Evolutionary conservation across 2,888 invertebrate genomes (phyloP).

Genomic region (Thecocarcelia acutangulata): DNA sequence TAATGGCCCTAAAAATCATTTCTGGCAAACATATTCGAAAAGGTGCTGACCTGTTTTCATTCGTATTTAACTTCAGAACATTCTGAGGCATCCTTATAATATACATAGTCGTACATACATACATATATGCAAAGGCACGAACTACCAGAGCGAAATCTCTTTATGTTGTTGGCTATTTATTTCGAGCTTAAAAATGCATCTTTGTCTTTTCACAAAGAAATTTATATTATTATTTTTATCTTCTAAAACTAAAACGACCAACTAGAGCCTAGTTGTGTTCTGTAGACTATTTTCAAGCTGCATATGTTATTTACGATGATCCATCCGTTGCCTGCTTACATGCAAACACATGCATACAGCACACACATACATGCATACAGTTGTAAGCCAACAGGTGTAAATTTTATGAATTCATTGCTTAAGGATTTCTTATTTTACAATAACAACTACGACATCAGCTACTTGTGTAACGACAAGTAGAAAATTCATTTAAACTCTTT

Average conservation of each 20-base stretch:
- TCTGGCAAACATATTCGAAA: too few relatives aligned
- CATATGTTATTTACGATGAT: conserved; percentile 56
- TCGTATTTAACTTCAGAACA: too few relatives aligned
- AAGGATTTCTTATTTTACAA: conserved; percentile 20
- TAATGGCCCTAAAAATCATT: too few relatives aligned
- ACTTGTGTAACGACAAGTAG: neutral
- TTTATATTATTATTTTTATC: conserved; percentile 37
- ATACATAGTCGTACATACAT: too few relatives aligned
- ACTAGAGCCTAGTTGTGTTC: neutral
- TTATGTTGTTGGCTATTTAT: neutral
- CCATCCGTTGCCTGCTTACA: conserved; percentile 2
- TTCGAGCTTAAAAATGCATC: neutral
- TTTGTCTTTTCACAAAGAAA: conserved; percentile 6
- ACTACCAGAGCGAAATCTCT: too few relatives aligned
- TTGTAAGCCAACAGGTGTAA: conserved; percentile 59
- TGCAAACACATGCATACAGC: neutral
- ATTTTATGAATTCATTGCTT: conserved; percentile 45
- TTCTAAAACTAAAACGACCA: conserved; percentile 1
- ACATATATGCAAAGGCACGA: too few relatives aligned
- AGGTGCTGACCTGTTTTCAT: too few relatives aligned
- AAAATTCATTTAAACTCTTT: conserved; percentile 39
- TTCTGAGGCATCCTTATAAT: too few relatives aligned
- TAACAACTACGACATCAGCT: neutral
- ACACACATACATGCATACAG: conserved; percentile 1
- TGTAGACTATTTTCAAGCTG: conserved; percentile 15